Conservation (phyloP, 1,140 invertebrate genomes). For the Ladona fulva region DNA sequence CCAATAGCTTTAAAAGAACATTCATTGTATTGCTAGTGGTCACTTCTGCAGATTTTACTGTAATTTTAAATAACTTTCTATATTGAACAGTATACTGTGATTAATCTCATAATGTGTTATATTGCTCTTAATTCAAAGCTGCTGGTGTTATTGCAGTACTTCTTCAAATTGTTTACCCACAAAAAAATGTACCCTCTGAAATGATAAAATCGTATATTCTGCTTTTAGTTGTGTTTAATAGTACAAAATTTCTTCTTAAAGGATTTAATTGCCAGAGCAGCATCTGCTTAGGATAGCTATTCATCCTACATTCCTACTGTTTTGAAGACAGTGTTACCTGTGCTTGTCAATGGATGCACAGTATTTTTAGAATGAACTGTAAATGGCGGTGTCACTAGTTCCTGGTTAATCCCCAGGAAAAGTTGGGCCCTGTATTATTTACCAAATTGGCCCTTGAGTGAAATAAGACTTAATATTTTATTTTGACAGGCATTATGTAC, state of each 20-base stretch:
- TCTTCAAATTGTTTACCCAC: neutral
- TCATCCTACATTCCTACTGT: neutral
- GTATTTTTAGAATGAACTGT: constrained; percentile 3
- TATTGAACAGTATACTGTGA: neutral
- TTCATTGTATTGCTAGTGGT: too few relatives aligned
- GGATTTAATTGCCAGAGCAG: neutral
- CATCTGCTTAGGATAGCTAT: neutral
- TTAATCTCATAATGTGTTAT: neutral
- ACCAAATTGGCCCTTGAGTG: neutral
- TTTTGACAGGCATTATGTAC: neutral
- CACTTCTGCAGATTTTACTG: too few relatives aligned
- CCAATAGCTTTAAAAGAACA: too few relatives aligned
- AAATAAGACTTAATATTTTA: constrained; percentile 1
- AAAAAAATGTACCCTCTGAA: neutral
- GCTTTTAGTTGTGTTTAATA: neutral
- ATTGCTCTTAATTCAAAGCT: neutral
- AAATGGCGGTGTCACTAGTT: neutral
- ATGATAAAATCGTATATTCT: neutral
- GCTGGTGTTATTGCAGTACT: neutral
- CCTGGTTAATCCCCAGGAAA: neutral
- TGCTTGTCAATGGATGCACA: neutral
- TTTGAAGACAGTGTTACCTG: neutral
- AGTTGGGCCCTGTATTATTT: neutral
- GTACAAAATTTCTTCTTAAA: neutral
- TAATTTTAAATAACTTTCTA: neutral